Base-by-base conservation (phyloP, 2,888 invertebrate species). In the Malachius bipustulatus region DNA sequence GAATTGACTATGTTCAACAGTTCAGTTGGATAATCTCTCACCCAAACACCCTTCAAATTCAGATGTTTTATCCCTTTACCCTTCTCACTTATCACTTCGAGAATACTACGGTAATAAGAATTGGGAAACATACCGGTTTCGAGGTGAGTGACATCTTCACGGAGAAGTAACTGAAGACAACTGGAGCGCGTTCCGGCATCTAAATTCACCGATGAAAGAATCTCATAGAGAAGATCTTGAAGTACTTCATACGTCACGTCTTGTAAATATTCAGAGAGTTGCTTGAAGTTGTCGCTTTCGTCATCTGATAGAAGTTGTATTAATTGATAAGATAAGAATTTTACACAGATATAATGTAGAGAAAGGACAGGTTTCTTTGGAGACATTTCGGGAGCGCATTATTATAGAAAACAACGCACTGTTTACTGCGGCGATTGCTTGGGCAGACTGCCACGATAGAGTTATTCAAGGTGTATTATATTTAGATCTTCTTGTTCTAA, bases 31-130 rank as follows among this genome's bases (percentile, higher is more conserved):
- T 76, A 72, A 43, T 80, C 78, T 56, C 76, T 74, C 27, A 76
- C 74, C 79, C 79, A 80, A 16, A 80, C 74, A 9, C 80, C 80
- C 63, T 78, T 79, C 37, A 80, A 60, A 58, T 79, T 78, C 34
- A 80, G 66, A 32, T 60, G 57, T 29, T 73, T 71, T 45, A 80
- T 51, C 16, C 77, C 74, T 4, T 64, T 67, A 4, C 79, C 80
- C 57, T 75, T 75, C 13, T 68, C 68, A 3, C 67, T 65, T 48
- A 80, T 74, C 42, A 74, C 69, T 57, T 75, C 71, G 48, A 80
- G 62, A 47, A 80, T 74, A 59, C 73, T 74, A 41, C 72, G 71
- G 54, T 79, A 77, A 57, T 76, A 80, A n/a, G 73, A 74, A 47
- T 73, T 70, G 1, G 80, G 80, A 58, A 80, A 80, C 30, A 77